These are phyloP conservation scores for Metellina segmentata DNA, from an alignment of 2,888 invertebrate species.

Conservation along the genomic window DNA sequence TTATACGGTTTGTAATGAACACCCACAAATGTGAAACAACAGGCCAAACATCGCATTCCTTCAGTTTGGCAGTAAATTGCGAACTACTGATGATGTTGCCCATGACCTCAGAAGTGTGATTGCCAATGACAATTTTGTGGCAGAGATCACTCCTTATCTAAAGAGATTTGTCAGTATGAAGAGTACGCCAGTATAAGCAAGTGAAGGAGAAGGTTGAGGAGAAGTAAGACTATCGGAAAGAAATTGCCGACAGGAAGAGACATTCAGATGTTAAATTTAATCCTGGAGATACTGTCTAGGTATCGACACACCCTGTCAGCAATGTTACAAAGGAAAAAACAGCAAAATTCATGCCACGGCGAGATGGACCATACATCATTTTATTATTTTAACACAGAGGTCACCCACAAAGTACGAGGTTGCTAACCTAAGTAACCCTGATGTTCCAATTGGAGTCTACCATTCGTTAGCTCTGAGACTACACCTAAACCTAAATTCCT, in stretches of 20 bases:
- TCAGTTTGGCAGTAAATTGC: constrained; percentile 5
- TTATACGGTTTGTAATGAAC: constrained; percentile 16
- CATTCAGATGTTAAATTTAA: not conserved
- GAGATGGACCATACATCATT: not conserved
- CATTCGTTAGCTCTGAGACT: no score
- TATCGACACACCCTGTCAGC: not conserved
- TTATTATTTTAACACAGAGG: not conserved
- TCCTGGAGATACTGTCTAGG: not conserved
- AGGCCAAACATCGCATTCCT: not conserved
- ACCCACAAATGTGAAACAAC: constrained; percentile 10
- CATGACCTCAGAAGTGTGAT: constrained; percentile 17
- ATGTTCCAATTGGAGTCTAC: no score
- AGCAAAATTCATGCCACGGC: not conserved
- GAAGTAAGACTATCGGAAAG: constrained; percentile 9
- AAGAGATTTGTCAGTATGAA: constrained; percentile 6
- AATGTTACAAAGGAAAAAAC: not conserved
- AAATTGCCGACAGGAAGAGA: not conserved
- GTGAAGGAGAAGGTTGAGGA: not conserved
- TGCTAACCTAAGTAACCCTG: no score
- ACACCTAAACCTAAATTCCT: no score
- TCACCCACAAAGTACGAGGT: not conserved
- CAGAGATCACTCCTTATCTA: constrained; percentile 22
- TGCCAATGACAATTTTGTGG: constrained; percentile 15
- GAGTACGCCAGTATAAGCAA: no score
- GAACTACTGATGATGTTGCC: not conserved